Percentiles rank a stretch among this genome's conserved stretches.
Conservation (phyloP, 2,888 invertebrate species). For the Luperina nickerlii region DNA sequence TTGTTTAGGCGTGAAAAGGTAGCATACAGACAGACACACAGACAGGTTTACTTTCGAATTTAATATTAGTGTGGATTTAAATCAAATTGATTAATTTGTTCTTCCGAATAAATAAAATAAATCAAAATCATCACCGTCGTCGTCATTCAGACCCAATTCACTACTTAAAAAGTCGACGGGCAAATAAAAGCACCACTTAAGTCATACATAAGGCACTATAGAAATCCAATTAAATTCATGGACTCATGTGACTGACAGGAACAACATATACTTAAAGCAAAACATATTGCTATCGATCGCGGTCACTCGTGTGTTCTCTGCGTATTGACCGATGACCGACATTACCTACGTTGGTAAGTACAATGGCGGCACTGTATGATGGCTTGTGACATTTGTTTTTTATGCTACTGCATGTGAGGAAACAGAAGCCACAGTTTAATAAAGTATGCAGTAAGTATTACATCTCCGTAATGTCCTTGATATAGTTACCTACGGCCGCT, state of each 20-base stretch:
- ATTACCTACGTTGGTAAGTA: background rate
- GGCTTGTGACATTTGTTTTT: too few species aligned
- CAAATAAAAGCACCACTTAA: background rate
- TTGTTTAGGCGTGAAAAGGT: too few species aligned
- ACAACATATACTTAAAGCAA: conserved; percentile 10
- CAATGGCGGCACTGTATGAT: background rate
- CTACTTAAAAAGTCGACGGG: background rate
- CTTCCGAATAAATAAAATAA: too few species aligned
- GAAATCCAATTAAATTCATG: conserved; percentile 24
- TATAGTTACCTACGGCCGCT: background rate
- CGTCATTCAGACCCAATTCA: background rate
- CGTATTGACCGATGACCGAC: background rate
- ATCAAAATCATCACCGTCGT: background rate
- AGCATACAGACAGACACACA: too few species aligned
- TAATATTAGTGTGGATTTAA: background rate
- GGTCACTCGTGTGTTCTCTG: background rate
- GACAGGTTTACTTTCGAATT: too few species aligned
- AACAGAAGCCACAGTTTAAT: background rate
- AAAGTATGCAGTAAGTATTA: background rate
- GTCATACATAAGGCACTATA: background rate
- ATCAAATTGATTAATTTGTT: background rate
- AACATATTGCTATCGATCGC: conserved; percentile 15
- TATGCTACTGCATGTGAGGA: background rate
- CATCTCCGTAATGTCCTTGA: background rate
- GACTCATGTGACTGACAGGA: background rate